These are phyloP conservation scores for Chromis chromis DNA, from an alignment of 2,797 vertebrate species.

Conservation along the genomic window DNA sequence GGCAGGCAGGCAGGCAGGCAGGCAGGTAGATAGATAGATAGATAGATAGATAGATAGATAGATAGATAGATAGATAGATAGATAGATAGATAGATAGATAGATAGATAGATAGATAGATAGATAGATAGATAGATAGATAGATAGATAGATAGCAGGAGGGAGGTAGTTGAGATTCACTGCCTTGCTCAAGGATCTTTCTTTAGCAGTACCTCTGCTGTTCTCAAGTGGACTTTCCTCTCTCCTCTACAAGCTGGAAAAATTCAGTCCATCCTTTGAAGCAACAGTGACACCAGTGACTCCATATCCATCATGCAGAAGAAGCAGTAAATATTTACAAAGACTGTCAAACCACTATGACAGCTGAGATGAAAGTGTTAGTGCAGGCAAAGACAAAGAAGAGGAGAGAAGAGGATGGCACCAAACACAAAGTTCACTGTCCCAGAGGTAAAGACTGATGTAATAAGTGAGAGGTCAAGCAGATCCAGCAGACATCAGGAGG, in stretches of 20 bases:
- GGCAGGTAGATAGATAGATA: no score
- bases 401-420: background rate
- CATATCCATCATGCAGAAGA: slow-evolving; percentile 49
- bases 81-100: no score
- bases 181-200: slow-evolving; percentile 36
- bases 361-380: slow-evolving; percentile 50
- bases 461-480: background rate
- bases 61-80: no score
- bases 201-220: slow-evolving; percentile 27
- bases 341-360: slow-evolving; percentile 45
- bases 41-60: no score
- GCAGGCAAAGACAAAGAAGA: slow-evolving; percentile 21
- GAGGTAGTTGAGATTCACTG: slow-evolving; percentile 34
- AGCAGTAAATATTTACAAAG: slow-evolving; percentile 59
- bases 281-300: slow-evolving; percentile 40
- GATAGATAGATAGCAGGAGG: background rate
- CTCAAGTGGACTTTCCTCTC: slow-evolving; percentile 22
- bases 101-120: no score
- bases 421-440: background rate
- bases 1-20: no score
- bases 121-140: background rate
- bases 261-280: slow-evolving; percentile 53
- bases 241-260: slow-evolving; percentile 26
- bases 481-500: background rate
- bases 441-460: background rate